phyloP scores from a whole-genome alignment of 1,140 invertebrate species.

The Muscidifurax raptorellus region DNA sequence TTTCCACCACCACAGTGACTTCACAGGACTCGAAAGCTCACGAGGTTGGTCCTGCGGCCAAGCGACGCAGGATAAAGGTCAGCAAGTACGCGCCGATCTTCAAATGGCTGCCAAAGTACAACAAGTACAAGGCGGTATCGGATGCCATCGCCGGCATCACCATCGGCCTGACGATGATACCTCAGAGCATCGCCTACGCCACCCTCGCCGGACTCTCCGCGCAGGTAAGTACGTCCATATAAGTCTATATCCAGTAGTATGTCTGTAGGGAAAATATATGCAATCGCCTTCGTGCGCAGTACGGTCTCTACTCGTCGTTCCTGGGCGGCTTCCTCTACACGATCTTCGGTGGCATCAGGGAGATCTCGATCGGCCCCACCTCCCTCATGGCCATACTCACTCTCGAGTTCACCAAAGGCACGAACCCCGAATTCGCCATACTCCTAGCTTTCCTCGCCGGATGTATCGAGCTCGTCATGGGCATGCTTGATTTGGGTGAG shows the following conservation, averaged over 20 bases:
- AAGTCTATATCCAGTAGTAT: no score
- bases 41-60: neutral
- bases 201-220: constrained; percentile 83
- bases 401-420: constrained; percentile 82
- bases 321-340: constrained; percentile 89
- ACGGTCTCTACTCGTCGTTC: constrained; percentile 84
- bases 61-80: constrained; percentile 13
- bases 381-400: constrained; percentile 90
- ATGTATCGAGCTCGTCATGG: constrained; percentile 86
- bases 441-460: constrained; percentile 87
- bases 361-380: constrained; percentile 93
- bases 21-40: neutral
- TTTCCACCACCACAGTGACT: constrained; percentile 22
- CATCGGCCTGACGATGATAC: constrained; percentile 87
- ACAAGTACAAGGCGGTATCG: constrained; percentile 76
- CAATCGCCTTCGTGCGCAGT: constrained; percentile 77
- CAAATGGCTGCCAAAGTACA: constrained; percentile 81
- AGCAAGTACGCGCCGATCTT: constrained; percentile 76
- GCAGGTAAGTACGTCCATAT: constrained; percentile 79
- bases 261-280: no score
- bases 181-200: constrained; percentile 90
- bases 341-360: constrained; percentile 91
- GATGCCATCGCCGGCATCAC: constrained; percentile 87
- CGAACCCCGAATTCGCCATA: constrained; percentile 85
- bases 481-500: constrained; percentile 84